phyloP scores from a whole-genome alignment of 2,797 vertebrate genomes.

The Gephyroberyx darwinii region DNA sequence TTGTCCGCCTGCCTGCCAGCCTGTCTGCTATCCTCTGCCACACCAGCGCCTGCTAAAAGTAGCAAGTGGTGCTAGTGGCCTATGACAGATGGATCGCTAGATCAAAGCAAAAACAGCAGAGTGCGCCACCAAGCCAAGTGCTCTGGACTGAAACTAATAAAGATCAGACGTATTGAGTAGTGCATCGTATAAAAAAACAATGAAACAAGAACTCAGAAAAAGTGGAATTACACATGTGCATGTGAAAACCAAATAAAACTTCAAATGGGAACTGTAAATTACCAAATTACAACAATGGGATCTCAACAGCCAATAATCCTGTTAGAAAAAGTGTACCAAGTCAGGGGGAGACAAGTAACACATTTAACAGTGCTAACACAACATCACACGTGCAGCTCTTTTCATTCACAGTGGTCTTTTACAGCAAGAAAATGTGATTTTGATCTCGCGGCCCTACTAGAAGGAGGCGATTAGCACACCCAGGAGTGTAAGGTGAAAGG shows the following conservation, averaged over 20 bases:
- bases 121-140: conserved; percentile 42
- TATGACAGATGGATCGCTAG: conserved; percentile 33
- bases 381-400: conserved; percentile 63
- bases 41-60: conserved; percentile 21
- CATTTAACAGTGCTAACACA: conserved; percentile 50
- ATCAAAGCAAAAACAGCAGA: conserved; percentile 55
- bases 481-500: conserved; percentile 63
- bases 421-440: conserved; percentile 54
- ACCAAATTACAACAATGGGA: conserved; percentile 52
- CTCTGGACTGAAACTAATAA: conserved; percentile 61
- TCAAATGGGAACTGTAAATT: conserved; percentile 55
- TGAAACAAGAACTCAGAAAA: conserved; percentile 54
- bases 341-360: conserved; percentile 47
- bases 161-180: conserved; percentile 52
- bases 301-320: conserved; percentile 50
- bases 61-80: conserved; percentile 9
- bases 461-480: conserved; percentile 63
- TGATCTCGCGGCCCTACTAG: conserved; percentile 64
- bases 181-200: conserved; percentile 64
- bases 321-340: conserved; percentile 46
- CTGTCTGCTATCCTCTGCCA: conserved; percentile 13
- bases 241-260: conserved; percentile 60
- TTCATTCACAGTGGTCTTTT: conserved; percentile 57
- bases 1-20: conserved; percentile 39
- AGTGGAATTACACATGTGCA: conserved; percentile 50